A percentile compares a stretch with the other conserved stretches of the same genome.
These are phyloP conservation scores for Ophraella communa DNA, from an alignment of 2,888 invertebrate species.

Conservation along the genomic window DNA sequence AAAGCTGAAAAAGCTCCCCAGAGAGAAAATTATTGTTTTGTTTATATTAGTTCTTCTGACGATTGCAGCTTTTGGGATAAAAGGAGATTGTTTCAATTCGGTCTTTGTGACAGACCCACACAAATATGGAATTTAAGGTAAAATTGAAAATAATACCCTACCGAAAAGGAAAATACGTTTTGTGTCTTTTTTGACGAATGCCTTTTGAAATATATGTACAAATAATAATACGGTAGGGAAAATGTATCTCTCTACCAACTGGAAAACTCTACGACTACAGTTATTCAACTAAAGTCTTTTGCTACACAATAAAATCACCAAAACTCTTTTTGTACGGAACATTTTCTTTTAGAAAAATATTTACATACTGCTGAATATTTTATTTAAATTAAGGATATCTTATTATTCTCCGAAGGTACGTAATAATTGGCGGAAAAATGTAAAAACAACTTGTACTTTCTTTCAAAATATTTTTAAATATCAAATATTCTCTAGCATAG, in stretches of 20 bases:
- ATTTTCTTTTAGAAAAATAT: too few species aligned
- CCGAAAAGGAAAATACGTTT: not conserved
- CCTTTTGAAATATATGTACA: not conserved
- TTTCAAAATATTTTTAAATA: too few species aligned
- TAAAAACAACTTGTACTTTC: too few species aligned
- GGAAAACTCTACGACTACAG: too few species aligned
- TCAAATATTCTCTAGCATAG: too few species aligned
- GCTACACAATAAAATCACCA: too few species aligned
- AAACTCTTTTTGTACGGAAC: too few species aligned
- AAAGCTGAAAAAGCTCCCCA: conserved; percentile 7
- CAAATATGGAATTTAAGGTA: conserved; percentile 19
- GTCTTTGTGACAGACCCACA: conserved; percentile 15
- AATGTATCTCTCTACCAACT: not conserved
- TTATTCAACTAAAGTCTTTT: not conserved
- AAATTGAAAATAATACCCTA: conserved; percentile 11
- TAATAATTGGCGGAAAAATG: too few species aligned
- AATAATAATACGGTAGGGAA: not conserved
- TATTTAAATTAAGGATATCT: too few species aligned
- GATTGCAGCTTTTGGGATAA: conserved; percentile 22
- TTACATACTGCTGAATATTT: too few species aligned
- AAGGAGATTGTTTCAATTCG: conserved; percentile 22
- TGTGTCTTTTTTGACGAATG: not conserved
- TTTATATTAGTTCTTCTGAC: conserved; percentile 22
- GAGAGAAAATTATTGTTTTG: conserved; percentile 25
- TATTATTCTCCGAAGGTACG: too few species aligned